Percentiles rank a stretch among this genome's conserved stretches.
Evolutionary conservation across 2,888 invertebrate genomes (phyloP).

Genomic region (Chirona hameri): DNA sequence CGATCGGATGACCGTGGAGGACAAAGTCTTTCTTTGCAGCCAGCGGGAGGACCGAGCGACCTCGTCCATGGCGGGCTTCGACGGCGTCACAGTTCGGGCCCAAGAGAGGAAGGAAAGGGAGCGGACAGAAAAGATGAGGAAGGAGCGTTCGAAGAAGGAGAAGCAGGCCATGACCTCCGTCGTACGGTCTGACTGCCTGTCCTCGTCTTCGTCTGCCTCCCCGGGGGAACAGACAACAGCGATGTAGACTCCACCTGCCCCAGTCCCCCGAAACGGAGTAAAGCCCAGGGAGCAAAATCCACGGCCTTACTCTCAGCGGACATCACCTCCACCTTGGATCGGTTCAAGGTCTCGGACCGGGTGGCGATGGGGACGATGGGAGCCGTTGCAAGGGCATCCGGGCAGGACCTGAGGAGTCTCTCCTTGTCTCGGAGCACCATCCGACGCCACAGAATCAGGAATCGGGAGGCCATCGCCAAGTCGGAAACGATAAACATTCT

Average conservation of each 20-base stretch:
- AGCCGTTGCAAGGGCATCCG: background rate
- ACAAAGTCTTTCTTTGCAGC: background rate
- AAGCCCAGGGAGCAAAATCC: background rate
- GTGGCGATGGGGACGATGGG: background rate
- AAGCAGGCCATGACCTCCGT: no score
- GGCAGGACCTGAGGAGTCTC: background rate
- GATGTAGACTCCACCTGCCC: no score
- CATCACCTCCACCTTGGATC: slow-evolving; percentile 4
- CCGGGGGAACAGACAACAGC: no score
- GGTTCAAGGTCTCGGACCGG: slow-evolving; percentile 3
- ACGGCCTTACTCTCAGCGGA: background rate
- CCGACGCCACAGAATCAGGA: background rate
- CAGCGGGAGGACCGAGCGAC: background rate
- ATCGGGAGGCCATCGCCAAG: background rate
- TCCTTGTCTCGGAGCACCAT: background rate
- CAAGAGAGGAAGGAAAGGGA: no score
- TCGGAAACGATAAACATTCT: background rate
- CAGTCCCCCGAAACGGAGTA: no score
- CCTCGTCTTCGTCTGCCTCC: no score
- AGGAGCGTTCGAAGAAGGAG: no score
- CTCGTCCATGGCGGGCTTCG: slow-evolving; percentile 1
- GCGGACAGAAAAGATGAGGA: no score
- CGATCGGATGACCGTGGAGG: background rate
- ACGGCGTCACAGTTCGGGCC: background rate
- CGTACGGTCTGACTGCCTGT: no score